Evolutionary conservation across 2,888 invertebrate genomes (phyloP), one percentile per base, ranked within the genome.

Genomic region (Drosophila vallismaia): DNA sequence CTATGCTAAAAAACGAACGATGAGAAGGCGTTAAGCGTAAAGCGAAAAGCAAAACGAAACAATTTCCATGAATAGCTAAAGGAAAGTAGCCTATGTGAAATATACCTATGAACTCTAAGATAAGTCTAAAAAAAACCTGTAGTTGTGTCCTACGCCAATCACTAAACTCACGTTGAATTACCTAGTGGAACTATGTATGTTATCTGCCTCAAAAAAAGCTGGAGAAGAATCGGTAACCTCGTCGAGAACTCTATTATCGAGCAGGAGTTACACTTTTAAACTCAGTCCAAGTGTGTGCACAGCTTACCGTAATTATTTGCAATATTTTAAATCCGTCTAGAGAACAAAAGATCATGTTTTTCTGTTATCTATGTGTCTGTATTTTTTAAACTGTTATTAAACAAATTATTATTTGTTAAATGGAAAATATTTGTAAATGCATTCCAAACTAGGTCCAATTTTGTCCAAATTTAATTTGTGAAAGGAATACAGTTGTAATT

Each of bases 91-190:
- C 62, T 72, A 69, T 82, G 85, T 76, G 75, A 75, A 78, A 68
- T 77, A 78, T 78, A 73, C 53, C 57, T 75, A 72, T 50, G 52
- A 71, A 68, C 49, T 53, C 46, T 58, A 69, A 26, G 56, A 64
- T 64, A 73, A 69, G 52, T 78, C 45, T 78, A 78, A 66, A 66
- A 42, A 58, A 63, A 75, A 81, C 67, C 77, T 74, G 84, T 77
- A 83, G 83, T 83, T 83, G 83, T 79, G 83, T 86, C 84, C 77
- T 59, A 74, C 74, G 81, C 86, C 86, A 74, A 74, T 74, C 74
- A 74, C 55, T 68, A 60, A 69, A 46, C 31, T 49, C 55, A 53
- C 46, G 40, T 54, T 70, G n/a, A 66, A 64, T 38, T 69, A 67
- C 29, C 29, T 63, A 63, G 63, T 63, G 63, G 52, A 62, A 52